Conservation (phyloP, 2,888 invertebrate genomes). For the Lordiphosa andalusiaca region DNA sequence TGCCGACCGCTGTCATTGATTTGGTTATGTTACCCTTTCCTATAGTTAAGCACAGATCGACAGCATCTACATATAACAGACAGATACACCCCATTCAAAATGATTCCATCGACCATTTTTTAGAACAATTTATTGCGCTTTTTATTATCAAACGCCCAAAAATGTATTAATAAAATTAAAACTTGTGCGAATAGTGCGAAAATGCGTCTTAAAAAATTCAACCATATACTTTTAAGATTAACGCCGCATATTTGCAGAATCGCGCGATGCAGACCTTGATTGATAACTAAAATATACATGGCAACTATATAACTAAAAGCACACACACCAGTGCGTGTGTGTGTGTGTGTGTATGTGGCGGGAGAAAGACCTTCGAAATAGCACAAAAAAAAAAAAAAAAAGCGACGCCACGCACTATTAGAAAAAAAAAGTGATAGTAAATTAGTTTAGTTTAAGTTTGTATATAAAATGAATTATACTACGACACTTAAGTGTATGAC, state of each 20-base stretch:
- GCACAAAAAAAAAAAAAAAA: constrained; percentile 11
- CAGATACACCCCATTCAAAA: no score
- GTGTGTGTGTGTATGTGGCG: background rate
- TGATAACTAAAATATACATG: constrained; percentile 56
- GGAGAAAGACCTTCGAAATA: constrained; percentile 34
- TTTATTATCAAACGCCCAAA: background rate
- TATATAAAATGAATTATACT: constrained; percentile 54
- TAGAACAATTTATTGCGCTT: no score
- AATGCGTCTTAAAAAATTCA: constrained; percentile 12
- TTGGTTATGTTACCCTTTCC: no score
- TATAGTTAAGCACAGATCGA: no score
- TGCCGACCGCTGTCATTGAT: no score
- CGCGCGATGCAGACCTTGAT: constrained; percentile 70
- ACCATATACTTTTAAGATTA: constrained; percentile 44
- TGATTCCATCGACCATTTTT: no score
- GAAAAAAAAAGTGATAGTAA: constrained; percentile 51
- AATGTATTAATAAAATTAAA: no score
- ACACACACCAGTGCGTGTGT: background rate
- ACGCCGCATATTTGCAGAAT: constrained; percentile 63
- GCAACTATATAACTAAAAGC: constrained; percentile 1
- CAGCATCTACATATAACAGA: no score
- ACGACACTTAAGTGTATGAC: constrained; percentile 56
- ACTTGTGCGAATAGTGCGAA: constrained; percentile 8
- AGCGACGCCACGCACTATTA: background rate
- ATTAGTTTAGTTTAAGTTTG: constrained; percentile 49